These are phyloP conservation scores for Dicycla oo DNA, from an alignment of 2,888 invertebrate genomes.

Conservation along the genomic window DNA sequence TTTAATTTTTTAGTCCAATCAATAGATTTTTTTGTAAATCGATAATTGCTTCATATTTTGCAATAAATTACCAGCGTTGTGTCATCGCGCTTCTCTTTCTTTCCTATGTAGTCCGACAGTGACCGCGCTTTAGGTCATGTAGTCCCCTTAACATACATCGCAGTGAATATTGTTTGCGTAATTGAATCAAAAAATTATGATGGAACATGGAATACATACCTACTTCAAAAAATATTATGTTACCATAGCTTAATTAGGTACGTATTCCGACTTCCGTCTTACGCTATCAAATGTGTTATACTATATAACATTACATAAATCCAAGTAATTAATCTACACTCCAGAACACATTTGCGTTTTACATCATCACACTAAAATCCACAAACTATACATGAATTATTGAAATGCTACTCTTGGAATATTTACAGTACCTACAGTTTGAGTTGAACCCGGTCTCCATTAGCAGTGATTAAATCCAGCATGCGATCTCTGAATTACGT, in stretches of 20 bases:
- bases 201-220: not conserved
- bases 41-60: no score
- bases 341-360: not conserved
- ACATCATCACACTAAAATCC: not conserved
- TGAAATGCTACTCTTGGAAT: constrained; percentile 10
- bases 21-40: no score
- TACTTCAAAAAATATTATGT: not conserved
- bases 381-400: constrained; percentile 14
- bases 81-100: no score
- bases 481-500: constrained; percentile 69
- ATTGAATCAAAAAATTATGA: not conserved
- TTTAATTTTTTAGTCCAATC: no score
- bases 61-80: no score
- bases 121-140: no score
- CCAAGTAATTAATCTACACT: not conserved
- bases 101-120: no score
- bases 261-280: not conserved
- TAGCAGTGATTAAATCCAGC: constrained; percentile 65
- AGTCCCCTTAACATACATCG: not conserved
- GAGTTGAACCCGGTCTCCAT: constrained; percentile 48
- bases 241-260: not conserved
- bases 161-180: not conserved
- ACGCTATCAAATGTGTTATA: not conserved
- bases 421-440: constrained; percentile 4
- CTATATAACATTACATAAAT: not conserved